Percentiles rank a stretch among this genome's conserved stretches.
Conservation (phyloP, 2,888 invertebrate genomes). For the Tholera decimalis region DNA sequence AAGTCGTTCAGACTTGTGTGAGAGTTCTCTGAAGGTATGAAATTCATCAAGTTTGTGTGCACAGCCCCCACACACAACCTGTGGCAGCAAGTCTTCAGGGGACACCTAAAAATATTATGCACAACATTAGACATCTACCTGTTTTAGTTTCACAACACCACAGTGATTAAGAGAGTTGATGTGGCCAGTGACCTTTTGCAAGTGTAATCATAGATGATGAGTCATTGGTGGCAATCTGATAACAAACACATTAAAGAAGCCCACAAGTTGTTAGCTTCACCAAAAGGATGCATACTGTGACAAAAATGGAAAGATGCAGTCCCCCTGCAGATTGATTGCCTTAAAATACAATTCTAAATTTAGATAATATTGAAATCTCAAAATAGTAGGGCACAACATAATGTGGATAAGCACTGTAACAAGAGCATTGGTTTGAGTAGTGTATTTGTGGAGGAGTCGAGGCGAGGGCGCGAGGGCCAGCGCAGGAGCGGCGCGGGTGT, state of each 20-base stretch:
- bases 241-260: constrained; percentile 76
- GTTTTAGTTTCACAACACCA: constrained; percentile 74
- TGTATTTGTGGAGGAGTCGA: constrained; percentile 68
- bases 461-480: constrained; percentile 59
- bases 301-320: constrained; percentile 76
- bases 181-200: constrained; percentile 87
- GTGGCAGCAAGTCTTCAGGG: constrained; percentile 94
- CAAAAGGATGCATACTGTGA: constrained; percentile 64
- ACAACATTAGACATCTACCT: constrained; percentile 67
- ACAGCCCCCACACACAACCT: constrained; percentile 95
- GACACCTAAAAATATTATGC: constrained; percentile 92
- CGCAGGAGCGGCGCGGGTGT: constrained; percentile 67
- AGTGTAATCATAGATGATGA: constrained; percentile 88
- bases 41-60: constrained; percentile 94
- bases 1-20: constrained; percentile 94
- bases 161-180: constrained; percentile 80
- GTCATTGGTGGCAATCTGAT: constrained; percentile 83
- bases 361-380: constrained; percentile 89
- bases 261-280: constrained; percentile 63
- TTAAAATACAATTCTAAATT: constrained; percentile 87
- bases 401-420: constrained; percentile 76
- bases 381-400: constrained; percentile 85
- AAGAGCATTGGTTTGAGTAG: constrained; percentile 67
- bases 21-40: constrained; percentile 94
- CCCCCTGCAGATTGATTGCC: constrained; percentile 84